Conservation (phyloP, 2,113 vertebrate species). For the cat (Felis catus) region F.catus_Fca126_mat1.0 CM031419.1:132769501-132770000, state of each 20-base stretch:
- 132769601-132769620: neutral
- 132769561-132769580: neutral
- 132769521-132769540: neutral
- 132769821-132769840: too few relatives aligned
- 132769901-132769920: neutral
- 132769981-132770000: neutral
- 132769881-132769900: neutral
- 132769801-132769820: too few relatives aligned
- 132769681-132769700: neutral
- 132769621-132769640: neutral
- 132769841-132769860: neutral
- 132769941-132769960: neutral
- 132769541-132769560: neutral
- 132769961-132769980: neutral
- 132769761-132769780: too few relatives aligned
- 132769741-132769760: too few relatives aligned
- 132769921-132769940: neutral
- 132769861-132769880: neutral
- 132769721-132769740: too few relatives aligned
- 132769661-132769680: neutral
- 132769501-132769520: neutral
- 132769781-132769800: too few relatives aligned
- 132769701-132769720: too few relatives aligned
- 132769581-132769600: neutral
- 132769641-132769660: neutral